Conservation (phyloP, 2,797 vertebrate species). For the Xiphophorus birchmanni region DNA sequence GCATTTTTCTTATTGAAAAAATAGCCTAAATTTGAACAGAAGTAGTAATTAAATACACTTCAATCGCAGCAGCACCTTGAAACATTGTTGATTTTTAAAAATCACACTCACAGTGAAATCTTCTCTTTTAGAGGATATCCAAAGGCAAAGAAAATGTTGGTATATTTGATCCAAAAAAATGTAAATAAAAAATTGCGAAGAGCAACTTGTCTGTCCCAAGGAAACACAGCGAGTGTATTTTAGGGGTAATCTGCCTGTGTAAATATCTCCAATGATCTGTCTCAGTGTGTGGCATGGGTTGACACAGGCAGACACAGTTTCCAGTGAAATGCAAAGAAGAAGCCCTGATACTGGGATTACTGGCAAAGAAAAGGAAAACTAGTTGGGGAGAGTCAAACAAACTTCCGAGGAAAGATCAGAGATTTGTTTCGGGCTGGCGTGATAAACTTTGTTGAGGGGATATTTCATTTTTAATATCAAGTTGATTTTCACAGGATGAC, state of each 20-base stretch:
- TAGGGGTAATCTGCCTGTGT: no score
- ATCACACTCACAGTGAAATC: background rate
- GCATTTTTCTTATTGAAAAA: background rate
- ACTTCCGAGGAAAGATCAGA: constrained; percentile 39
- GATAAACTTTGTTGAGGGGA: background rate
- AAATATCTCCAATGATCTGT: background rate
- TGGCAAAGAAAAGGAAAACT: background rate
- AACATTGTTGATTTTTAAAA: background rate
- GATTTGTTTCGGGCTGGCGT: background rate
- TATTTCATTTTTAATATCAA: background rate
- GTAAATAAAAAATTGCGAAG: background rate
- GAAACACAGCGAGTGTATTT: background rate
- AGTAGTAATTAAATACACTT: background rate
- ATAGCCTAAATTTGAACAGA: background rate
- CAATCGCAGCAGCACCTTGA: background rate
- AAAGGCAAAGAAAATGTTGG: background rate
- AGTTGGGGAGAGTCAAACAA: background rate
- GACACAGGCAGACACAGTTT: background rate
- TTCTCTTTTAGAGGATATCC: constrained; percentile 2
- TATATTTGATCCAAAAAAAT: background rate
- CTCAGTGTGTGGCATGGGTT: background rate
- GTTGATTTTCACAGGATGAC: background rate
- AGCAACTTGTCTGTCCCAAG: background rate
- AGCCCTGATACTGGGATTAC: background rate
- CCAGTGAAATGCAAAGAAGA: constrained; percentile 5